These are phyloP conservation scores for Pollimyrus isidori DNA, from an alignment of 2,113 vertebrate species.

Conservation along the genomic window DNA sequence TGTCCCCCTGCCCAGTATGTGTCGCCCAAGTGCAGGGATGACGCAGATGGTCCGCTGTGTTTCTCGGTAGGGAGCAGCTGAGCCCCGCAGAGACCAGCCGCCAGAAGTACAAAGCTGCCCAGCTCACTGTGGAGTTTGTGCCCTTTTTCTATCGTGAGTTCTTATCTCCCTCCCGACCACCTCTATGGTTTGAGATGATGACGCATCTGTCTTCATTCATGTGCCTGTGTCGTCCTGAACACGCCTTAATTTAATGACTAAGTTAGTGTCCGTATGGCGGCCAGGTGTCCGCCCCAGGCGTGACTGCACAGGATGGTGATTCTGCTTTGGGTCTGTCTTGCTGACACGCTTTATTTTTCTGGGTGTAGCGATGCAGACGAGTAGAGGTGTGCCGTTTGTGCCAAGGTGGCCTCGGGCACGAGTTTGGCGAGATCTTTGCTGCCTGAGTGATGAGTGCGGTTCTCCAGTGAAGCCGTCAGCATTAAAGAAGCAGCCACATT, in stretches of 20 bases:
- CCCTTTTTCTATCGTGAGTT: slow-evolving; percentile 97
- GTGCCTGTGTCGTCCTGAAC: background rate
- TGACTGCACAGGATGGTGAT: background rate
- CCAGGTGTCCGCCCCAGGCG: background rate
- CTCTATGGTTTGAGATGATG: background rate
- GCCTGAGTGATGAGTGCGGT: background rate
- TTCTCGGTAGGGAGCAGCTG: slow-evolving; percentile 63
- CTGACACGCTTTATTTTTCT: background rate
- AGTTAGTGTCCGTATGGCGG: background rate
- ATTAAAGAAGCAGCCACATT: background rate
- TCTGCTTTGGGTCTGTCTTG: background rate
- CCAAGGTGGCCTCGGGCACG: background rate
- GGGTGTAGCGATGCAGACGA: background rate
- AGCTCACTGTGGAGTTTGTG: slow-evolving; percentile 92
- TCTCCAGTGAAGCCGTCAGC: background rate
- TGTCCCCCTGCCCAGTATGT: background rate
- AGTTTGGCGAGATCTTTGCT: background rate
- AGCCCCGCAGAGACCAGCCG: slow-evolving; percentile 83
- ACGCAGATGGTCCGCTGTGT: background rate
- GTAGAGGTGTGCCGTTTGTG: background rate
- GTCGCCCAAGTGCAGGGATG: too few species aligned
- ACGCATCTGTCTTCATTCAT: background rate
- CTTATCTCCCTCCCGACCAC: slow-evolving; percentile 27
- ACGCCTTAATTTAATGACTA: background rate
- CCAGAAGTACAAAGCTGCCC: slow-evolving; percentile 92